Conservation (phyloP, 1,140 invertebrate genomes). For the Microplitis mediator region DNA sequence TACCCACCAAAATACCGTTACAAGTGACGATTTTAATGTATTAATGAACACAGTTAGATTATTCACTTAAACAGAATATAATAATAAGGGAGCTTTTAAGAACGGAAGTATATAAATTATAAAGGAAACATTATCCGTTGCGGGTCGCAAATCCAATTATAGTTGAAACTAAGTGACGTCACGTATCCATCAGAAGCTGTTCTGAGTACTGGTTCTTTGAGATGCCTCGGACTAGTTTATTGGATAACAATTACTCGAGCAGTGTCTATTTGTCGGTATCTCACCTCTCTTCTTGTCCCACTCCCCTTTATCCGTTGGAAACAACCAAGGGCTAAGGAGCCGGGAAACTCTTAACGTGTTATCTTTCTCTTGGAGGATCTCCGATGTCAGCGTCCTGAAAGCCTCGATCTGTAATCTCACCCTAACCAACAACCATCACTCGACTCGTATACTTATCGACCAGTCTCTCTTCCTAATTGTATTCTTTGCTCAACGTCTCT, state of each 20-base stretch:
- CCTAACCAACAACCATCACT: background rate
- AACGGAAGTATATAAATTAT: background rate
- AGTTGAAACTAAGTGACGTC: slow-evolving; percentile 40
- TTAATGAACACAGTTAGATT: background rate
- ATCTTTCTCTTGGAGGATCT: background rate
- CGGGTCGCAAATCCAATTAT: slow-evolving; percentile 40
- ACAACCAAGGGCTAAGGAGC: no score
- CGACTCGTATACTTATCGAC: no score
- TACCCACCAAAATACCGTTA: background rate
- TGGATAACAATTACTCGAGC: slow-evolving; percentile 40
- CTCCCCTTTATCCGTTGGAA: slow-evolving; percentile 1
- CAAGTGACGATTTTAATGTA: background rate
- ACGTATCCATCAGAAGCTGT: slow-evolving; percentile 29
- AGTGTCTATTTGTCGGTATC: slow-evolving; percentile 35
- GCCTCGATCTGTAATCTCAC: background rate
- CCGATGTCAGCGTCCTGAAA: background rate
- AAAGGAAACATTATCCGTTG: no score
- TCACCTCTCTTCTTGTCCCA: slow-evolving; percentile 28
- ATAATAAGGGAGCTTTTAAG: background rate
- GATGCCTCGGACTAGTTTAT: slow-evolving; percentile 34
- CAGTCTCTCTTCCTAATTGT: no score
- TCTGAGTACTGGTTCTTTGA: slow-evolving; percentile 7
- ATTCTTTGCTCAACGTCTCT: no score
- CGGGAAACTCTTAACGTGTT: background rate
- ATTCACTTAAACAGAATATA: no score